phyloP scores from a whole-genome alignment of 2,888 invertebrate genomes.

The Azorinus chamasolen region DNA sequence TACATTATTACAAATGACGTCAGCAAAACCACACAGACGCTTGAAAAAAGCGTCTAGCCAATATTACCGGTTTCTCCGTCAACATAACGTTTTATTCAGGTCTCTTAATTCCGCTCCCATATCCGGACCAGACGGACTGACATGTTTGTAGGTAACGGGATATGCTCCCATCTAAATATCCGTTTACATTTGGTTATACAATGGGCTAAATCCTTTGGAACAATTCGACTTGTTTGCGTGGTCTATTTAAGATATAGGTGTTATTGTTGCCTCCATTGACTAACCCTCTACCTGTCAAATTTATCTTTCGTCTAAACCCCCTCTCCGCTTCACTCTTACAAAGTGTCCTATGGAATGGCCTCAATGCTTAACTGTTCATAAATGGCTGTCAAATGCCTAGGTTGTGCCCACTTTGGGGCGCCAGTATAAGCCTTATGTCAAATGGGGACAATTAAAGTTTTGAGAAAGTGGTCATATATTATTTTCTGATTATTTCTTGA shows the following conservation, averaged over 20 bases:
- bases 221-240: constrained; percentile 47
- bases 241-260: constrained; percentile 54
- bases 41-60: too few species aligned
- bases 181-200: constrained; percentile 42
- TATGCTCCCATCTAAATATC: constrained; percentile 21
- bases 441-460: constrained; percentile 56
- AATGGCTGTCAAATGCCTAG: constrained; percentile 55
- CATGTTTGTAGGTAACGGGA: constrained; percentile 27
- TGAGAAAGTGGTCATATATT: constrained; percentile 64
- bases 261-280: constrained; percentile 45
- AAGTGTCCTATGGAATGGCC: too few species aligned
- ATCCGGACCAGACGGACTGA: constrained; percentile 12
- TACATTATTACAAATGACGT: too few species aligned
- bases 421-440: constrained; percentile 61
- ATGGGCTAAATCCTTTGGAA: constrained; percentile 43
- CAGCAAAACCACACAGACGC: too few species aligned
- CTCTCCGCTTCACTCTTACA: constrained; percentile 22
- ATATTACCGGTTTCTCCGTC: too few species aligned
- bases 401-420: constrained; percentile 55
- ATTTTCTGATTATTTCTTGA: constrained; percentile 63
- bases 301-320: constrained; percentile 59
- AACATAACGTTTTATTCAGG: too few species aligned
- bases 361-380: constrained; percentile 15
- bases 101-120: not conserved
- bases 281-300: constrained; percentile 58